These are phyloP conservation scores for Neopelma chrysocephalum DNA, from an alignment of 2,797 vertebrate genomes.

Conservation along the genomic window DNA sequence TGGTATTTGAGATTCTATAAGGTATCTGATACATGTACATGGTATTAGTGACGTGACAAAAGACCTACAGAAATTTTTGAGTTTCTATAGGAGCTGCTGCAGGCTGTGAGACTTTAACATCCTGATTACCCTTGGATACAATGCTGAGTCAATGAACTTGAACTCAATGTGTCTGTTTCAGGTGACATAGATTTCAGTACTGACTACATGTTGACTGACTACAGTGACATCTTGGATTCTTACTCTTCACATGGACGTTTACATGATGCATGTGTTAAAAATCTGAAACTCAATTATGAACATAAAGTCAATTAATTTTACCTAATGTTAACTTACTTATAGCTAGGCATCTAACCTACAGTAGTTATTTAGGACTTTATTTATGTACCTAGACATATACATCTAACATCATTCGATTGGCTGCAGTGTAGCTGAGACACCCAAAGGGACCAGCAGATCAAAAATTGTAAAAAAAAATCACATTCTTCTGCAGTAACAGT, in stretches of 20 bases:
- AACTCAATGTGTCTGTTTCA: not conserved
- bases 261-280: not conserved
- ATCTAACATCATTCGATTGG: accelerated
- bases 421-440: not conserved
- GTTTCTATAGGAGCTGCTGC: not conserved
- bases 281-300: not conserved
- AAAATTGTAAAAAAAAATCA: not conserved
- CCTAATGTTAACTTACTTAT: not conserved
- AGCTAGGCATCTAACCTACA: not conserved
- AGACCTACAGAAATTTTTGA: not conserved
- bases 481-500: not conserved
- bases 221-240: not conserved
- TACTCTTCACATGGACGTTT: not conserved
- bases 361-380: not conserved
- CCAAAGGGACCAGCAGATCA: not conserved
- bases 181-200: not conserved
- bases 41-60: not conserved
- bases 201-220: not conserved
- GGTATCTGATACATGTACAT: not conserved
- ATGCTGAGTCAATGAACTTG: not conserved
- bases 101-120: not conserved
- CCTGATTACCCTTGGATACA: not conserved
- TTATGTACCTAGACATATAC: not conserved
- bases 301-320: not conserved
- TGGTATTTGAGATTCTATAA: not conserved